These are phyloP conservation scores for Lates calcarifer DNA, from an alignment of 2,113 vertebrate genomes.

Conservation along the genomic window DNA sequence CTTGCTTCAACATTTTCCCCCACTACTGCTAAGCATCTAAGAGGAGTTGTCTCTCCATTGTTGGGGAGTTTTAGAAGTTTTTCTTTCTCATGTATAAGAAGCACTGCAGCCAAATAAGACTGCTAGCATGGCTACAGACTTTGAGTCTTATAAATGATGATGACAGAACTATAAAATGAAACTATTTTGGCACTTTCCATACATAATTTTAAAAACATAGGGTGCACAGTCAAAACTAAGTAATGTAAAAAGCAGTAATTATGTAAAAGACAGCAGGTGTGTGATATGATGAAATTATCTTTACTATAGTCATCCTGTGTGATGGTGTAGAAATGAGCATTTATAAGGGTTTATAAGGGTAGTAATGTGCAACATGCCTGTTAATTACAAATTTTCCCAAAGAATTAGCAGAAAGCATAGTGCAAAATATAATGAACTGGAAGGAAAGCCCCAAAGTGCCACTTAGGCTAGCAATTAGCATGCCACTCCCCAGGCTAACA, in stretches of 20 bases:
- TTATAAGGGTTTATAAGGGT: neutral
- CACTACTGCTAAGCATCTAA: no score
- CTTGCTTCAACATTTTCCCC: no score
- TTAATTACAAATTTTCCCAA: slow-evolving; percentile 33
- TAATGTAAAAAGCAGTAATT: neutral
- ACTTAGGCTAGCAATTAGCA: slow-evolving; percentile 67
- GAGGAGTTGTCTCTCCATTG: no score
- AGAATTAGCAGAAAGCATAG: slow-evolving; percentile 30
- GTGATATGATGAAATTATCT: slow-evolving; percentile 14
- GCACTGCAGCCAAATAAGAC: neutral
- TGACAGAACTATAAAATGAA: neutral
- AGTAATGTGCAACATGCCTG: slow-evolving; percentile 13
- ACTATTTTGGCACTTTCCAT: no score
- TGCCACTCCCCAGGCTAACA: slow-evolving; percentile 53
- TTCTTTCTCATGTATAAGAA: neutral
- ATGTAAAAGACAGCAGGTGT: slow-evolving; percentile 7
- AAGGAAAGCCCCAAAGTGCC: slow-evolving; percentile 53
- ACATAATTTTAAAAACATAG: neutral
- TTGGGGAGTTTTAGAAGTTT: neutral
- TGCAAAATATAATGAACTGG: slow-evolving; percentile 41
- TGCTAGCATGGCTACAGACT: no score
- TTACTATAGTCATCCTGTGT: neutral
- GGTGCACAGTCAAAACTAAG: neutral
- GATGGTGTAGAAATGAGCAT: neutral
- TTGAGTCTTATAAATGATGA: neutral